phyloP scores from a whole-genome alignment of 1,140 invertebrate species.

The Drosophila guanche region DNA sequence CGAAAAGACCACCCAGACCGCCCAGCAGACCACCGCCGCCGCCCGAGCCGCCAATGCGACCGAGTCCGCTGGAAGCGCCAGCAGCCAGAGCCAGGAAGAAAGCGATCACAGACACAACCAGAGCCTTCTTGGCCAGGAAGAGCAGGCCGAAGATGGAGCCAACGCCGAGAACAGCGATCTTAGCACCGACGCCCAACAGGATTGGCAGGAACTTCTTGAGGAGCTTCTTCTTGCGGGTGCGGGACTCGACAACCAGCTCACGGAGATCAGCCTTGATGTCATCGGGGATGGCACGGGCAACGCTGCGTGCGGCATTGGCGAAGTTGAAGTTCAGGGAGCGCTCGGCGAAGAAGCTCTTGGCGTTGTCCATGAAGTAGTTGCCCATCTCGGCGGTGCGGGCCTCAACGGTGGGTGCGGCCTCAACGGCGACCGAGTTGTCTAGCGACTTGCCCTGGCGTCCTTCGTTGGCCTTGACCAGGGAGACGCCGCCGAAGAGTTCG shows the following conservation, averaged over 20 bases:
- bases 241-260: conserved; percentile 86
- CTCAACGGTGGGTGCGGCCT: conserved; percentile 84
- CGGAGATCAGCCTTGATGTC: conserved; percentile 85
- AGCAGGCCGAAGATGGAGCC: conserved; percentile 86
- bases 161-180: conserved; percentile 85
- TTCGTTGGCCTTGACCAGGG: conserved; percentile 85
- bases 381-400: conserved; percentile 86
- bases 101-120: conserved; percentile 86
- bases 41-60: conserved; percentile 81
- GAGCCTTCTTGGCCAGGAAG: conserved; percentile 88
- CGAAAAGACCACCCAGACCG: conserved; percentile 77
- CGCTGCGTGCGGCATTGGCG: conserved; percentile 84
- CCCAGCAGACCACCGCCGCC: conserved; percentile 76
- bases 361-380: conserved; percentile 85
- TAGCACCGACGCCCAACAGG: conserved; percentile 86
- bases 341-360: conserved; percentile 86
- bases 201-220: conserved; percentile 86
- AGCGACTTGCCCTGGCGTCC: conserved; percentile 82
- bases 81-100: conserved; percentile 85
- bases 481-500: conserved; percentile 86
- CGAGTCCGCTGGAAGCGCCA: conserved; percentile 85
- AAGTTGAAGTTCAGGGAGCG: conserved; percentile 86
- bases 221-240: conserved; percentile 87
- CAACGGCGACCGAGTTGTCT: conserved; percentile 83
- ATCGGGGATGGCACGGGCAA: conserved; percentile 84